Percentiles rank a stretch among this genome's conserved stretches.
phyloP scores from a whole-genome alignment of 2,797 vertebrate species.

The Ispidina lecontei region DNA sequence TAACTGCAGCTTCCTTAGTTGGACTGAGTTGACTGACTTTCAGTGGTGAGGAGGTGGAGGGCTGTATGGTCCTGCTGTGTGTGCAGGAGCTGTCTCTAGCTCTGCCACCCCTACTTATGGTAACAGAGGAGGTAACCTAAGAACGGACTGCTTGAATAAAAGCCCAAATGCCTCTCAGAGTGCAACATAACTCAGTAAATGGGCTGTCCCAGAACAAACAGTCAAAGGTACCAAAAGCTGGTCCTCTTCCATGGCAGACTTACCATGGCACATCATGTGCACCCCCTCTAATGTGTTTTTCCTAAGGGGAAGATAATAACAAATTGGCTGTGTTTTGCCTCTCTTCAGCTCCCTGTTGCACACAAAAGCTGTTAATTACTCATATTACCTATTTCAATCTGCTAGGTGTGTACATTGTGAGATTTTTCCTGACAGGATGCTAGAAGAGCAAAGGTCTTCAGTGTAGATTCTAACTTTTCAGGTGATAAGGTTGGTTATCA shows the following conservation, averaged over 20 bases:
- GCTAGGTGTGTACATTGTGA: neutral
- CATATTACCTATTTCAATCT: neutral
- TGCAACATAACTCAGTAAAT: neutral
- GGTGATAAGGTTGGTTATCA: neutral
- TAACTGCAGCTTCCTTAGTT: neutral
- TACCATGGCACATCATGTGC: neutral
- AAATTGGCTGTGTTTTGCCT: neutral
- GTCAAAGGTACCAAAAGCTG: neutral
- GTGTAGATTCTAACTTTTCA: neutral
- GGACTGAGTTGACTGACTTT: neutral
- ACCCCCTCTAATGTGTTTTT: neutral
- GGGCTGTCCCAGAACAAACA: neutral
- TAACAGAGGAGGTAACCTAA: neutral
- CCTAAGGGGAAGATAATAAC: neutral
- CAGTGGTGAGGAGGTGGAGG: neutral
- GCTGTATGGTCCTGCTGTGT: fast-evolving
- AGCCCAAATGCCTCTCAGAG: neutral
- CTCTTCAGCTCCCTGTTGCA: neutral
- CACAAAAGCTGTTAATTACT: neutral
- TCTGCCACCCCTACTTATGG: neutral
- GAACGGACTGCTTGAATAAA: neutral
- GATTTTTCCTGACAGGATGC: neutral
- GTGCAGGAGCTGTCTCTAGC: neutral
- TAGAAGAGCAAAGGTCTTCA: neutral
- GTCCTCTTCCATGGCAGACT: neutral